Evolutionary conservation across 2,113 vertebrate species (phyloP).

Genomic region (Penelope pileata): DNA sequence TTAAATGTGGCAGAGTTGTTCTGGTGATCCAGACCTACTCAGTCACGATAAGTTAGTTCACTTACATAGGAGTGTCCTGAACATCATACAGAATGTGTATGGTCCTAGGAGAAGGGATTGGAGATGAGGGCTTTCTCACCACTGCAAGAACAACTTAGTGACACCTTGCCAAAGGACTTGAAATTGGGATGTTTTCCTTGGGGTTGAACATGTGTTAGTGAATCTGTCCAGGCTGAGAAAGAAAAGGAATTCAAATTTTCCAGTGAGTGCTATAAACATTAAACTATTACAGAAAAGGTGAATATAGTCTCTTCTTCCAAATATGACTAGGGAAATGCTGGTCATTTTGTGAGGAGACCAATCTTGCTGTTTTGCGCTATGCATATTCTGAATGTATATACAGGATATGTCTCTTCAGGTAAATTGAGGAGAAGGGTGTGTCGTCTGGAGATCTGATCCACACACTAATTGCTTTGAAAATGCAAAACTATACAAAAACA

Average conservation of each 20-base stretch:
- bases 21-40: not conserved
- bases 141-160: fast-evolving
- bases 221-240: not conserved
- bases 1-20: not conserved
- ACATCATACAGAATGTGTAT: not conserved
- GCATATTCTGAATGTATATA: not conserved
- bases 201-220: not conserved
- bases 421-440: not conserved
- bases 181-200: not conserved
- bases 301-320: not conserved
- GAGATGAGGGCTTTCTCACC: not conserved
- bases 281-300: not conserved
- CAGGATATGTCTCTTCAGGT: not conserved
- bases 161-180: not conserved
- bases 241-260: not conserved
- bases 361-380: not conserved
- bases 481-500: not conserved
- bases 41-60: not conserved
- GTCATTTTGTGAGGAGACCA: not conserved
- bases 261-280: not conserved
- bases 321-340: not conserved
- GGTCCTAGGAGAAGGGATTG: not conserved
- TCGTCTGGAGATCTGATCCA: not conserved
- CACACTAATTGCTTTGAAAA: not conserved
- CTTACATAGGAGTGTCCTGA: not conserved